Base-by-base conservation (phyloP, 2,113 vertebrate genomes). In the Tonatia bakeri region DNA sequence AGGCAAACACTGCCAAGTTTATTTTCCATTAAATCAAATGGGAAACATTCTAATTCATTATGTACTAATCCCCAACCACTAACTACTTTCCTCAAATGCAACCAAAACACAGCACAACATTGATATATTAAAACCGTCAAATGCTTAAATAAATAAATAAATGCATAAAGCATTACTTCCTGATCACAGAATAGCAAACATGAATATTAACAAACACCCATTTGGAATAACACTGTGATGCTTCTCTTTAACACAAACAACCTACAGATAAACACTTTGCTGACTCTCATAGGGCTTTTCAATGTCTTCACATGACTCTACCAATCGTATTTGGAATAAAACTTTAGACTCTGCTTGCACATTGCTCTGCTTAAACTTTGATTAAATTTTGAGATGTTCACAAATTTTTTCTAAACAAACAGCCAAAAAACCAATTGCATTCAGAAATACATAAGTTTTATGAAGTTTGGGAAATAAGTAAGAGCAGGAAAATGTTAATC, bases 381-480 rank as follows among this genome's bases (percentile, higher is more conserved):
- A 43, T 92, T 64, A 59, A 26, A 70, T 77, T 82, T 87, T 14
- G 26, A 80, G 80, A 87, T 70, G 14, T 33, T 14, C 7, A 6
- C 56, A 64, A 15, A 12, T 22, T 75, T 79, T 76, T 81, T 4
- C 72, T 61, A 31, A 31, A 33, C 61, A 52, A 82, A 40, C 38
- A 70, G 40, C 5, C 59, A 50, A 40, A 64, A 64, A 72, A 45
- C 2, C 26, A 8, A 54, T 69, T 24, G 70, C 31, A 76, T 70
- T 93, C 13, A 54, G 40, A 91, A 93, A 82, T 77, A 83, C 1
- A 3, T 76, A n/a, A 69, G 17, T 45, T 76, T 76, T 89, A 65
- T 89, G 56, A 86, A 87, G 43, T 65, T 64, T 90, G 59, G 31
- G 31, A 76, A 87, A 90, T 90, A 87, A 92, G 91, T 90, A 87